A percentile compares a stretch with the other conserved stretches of the same genome.
Conservation (phyloP, 2,113 vertebrate genomes). For the Sphaerodactylus townsendi region DNA sequence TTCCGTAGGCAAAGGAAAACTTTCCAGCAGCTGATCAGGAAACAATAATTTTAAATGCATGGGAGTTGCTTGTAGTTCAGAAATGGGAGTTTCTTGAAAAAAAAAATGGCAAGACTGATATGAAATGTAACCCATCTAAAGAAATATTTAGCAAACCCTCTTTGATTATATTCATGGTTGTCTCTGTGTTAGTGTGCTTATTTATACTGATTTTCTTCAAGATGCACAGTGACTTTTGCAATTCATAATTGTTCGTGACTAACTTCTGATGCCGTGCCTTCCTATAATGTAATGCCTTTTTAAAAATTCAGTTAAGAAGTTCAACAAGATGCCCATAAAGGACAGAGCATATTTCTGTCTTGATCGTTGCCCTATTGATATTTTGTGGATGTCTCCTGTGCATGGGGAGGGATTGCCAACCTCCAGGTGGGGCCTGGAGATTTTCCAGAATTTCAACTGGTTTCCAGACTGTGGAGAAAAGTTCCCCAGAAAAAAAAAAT, state of each 20-base stretch:
- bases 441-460: no score
- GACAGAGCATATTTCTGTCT: not conserved
- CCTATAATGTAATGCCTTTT: not conserved
- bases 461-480: no score
- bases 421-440: no score
- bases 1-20: not conserved
- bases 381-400: not conserved
- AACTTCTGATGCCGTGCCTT: not conserved
- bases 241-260: no score
- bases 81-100: not conserved
- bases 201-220: not conserved
- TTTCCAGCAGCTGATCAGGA: not conserved
- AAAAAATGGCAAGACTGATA: not conserved
- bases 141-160: not conserved
- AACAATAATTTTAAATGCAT: not conserved
- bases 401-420: no score
- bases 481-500: no score
- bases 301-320: not conserved
- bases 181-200: not conserved
- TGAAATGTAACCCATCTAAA: not conserved
- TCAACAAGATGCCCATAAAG: not conserved
- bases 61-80: not conserved
- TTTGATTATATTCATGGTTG: not conserved
- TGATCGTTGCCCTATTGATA: not conserved
- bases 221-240: no score